phyloP scores from a whole-genome alignment of 2,113 vertebrate genomes.

The Oreotrochilus melanogaster region DNA sequence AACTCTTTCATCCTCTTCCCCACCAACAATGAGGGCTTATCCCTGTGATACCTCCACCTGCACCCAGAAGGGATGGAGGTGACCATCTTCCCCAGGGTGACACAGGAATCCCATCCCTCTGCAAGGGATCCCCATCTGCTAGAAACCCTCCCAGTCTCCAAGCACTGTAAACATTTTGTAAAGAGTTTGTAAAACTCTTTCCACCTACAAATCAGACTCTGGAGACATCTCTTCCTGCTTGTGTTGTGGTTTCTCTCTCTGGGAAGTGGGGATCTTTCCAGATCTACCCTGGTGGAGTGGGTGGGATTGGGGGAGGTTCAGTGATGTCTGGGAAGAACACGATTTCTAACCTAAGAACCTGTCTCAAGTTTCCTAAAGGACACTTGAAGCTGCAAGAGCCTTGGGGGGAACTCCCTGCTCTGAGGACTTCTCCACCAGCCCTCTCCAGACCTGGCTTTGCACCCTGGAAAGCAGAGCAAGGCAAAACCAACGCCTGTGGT shows the following conservation, averaged over 20 bases:
- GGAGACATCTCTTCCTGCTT: neutral
- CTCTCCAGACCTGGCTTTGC: neutral
- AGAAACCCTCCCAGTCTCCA: neutral
- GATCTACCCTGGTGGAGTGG: neutral
- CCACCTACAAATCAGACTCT: neutral
- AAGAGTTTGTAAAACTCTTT: neutral
- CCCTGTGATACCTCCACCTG: neutral
- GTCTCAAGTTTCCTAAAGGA: neutral
- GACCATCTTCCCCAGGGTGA: neutral
- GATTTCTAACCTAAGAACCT: neutral
- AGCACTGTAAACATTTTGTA: too few species aligned
- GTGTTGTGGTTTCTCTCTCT: slow-evolving; percentile 1
- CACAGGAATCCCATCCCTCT: fast-evolving
- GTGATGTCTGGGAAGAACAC: neutral
- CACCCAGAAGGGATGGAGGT: neutral
- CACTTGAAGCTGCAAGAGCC: neutral
- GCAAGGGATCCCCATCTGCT: neutral
- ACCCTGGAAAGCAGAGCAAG: neutral
- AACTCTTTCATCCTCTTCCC: neutral
- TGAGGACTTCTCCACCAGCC: too few species aligned
- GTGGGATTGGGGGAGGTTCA: neutral
- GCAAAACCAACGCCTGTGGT: neutral
- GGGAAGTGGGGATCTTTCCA: fast-evolving
- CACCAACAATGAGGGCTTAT: fast-evolving
- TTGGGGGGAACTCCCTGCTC: neutral